A percentile compares a stretch with the other conserved stretches of the same genome.
These are phyloP conservation scores for Synergus laeviventris DNA, from an alignment of 2,888 invertebrate genomes.

Conservation along the genomic window DNA sequence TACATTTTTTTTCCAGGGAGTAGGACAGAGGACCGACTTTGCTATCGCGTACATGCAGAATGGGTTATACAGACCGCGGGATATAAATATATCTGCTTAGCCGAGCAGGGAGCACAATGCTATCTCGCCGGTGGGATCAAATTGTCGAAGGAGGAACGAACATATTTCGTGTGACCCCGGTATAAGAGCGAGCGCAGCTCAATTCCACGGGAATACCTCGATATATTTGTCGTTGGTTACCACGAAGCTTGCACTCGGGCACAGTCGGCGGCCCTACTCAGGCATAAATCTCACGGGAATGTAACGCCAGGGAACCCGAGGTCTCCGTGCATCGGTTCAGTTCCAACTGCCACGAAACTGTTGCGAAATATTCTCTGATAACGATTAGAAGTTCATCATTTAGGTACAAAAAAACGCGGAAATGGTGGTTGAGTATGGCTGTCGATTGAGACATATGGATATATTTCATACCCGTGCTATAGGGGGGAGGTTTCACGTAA, in stretches of 20 bases:
- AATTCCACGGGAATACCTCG: constrained; percentile 72
- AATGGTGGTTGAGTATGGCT: not conserved
- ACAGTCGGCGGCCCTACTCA: constrained; percentile 52
- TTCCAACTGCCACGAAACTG: constrained; percentile 47
- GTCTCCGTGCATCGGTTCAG: constrained; percentile 47
- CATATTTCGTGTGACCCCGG: constrained; percentile 73
- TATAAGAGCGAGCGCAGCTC: constrained; percentile 65
- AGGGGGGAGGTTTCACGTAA: no score
- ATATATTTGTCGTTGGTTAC: constrained; percentile 64
- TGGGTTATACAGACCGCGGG: constrained; percentile 57
- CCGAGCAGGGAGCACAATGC: constrained; percentile 67
- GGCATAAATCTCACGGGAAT: constrained; percentile 68
- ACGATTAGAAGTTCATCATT: constrained; percentile 31
- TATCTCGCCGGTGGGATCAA: constrained; percentile 71
- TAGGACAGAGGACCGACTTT: constrained; percentile 51
- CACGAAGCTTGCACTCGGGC: constrained; percentile 55
- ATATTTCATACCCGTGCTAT: no score
- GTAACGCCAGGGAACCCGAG: constrained; percentile 57
- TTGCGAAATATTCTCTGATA: constrained; percentile 40
- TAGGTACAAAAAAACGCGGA: not conserved
- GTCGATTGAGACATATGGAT: no score
- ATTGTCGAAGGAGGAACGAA: constrained; percentile 73
- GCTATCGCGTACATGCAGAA: constrained; percentile 45
- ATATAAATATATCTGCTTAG: constrained; percentile 69
- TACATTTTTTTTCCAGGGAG: constrained; percentile 19